Base-by-base conservation (phyloP, 2,888 invertebrate species). In the Automeris io region DNA sequence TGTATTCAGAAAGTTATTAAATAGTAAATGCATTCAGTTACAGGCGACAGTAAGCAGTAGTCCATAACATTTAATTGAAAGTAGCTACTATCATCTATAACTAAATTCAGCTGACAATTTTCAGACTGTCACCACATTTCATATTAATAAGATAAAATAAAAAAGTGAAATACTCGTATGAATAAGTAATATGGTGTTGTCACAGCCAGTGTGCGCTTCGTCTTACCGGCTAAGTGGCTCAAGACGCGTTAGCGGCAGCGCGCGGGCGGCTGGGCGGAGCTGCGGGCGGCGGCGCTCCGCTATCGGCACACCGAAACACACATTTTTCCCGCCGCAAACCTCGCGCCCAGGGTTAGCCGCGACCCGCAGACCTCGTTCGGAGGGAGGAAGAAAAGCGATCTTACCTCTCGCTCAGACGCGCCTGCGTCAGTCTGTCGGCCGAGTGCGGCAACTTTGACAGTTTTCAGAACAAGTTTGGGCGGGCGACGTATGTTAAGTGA, bases 291-390 rank as follows among this genome's bases (percentile, higher is more conserved):
- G 83, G 83, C 81, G 60, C 77, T 67, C 82, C 83, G 82, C 80
- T 79, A 78, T 82, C 85, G 87, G 86, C 85, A 82, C 86, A 86
- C 87, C 87, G 86, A 87, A 86, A 87, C 87, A 87, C 86, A 87
- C 86, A 87, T 87, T 87, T 87, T 83, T 85, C 76, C 85, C 81
- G 87, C 87, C 87, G 76, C 87, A 87, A 87, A 87, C 87, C 87
- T 82, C 81, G 86, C 85, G 82, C 83, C 77, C 79, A 77, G 69
- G 87, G 87, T 87, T 87, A 87, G 86, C 87, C 87, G 82, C 87
- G 79, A 66, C 75, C 86, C 85, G 83, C 86, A 86, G 86, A 86
- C 79, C 74, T 78, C 80, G 81, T 79, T 80, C 73, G 56, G 70
- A 40, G 55, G 47, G 65, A 80, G 50, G 50, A 72, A 66, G 79